phyloP scores from a whole-genome alignment of 2,888 invertebrate species.

The Hylaea fasciaria region DNA sequence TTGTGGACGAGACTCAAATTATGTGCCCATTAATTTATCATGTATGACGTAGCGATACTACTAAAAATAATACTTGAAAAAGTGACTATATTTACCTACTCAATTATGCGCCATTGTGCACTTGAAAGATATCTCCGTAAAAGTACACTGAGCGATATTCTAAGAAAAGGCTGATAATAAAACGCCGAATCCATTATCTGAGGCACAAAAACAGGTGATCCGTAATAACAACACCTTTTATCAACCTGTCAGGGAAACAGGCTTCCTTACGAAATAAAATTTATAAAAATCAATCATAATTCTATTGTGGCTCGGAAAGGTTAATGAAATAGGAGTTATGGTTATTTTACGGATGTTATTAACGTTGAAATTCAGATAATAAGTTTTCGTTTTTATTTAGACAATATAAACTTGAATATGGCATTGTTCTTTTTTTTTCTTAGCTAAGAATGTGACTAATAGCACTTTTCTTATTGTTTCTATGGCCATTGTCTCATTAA shows the following conservation, averaged over 20 bases:
- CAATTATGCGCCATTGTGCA: too few species aligned
- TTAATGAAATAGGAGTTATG: slow-evolving; percentile 13
- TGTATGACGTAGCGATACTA: too few species aligned
- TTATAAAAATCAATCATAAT: slow-evolving; percentile 24
- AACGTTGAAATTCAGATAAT: background rate
- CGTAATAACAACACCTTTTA: slow-evolving; percentile 20
- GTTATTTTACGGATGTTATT: slow-evolving; percentile 8
- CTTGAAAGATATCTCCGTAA: background rate
- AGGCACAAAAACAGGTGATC: slow-evolving; percentile 9
- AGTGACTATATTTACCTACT: too few species aligned
- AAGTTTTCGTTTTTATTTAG: background rate
- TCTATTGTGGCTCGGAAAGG: slow-evolving; percentile 5
- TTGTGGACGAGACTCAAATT: too few species aligned
- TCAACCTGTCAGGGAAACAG: slow-evolving; percentile 22
- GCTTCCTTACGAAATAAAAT: slow-evolving; percentile 17
- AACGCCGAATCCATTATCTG: background rate
- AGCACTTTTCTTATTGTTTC: too few species aligned
- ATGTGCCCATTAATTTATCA: too few species aligned
- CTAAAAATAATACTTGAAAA: too few species aligned
- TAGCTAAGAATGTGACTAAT: too few species aligned
- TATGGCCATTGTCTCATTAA: too few species aligned
- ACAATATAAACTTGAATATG: too few species aligned
- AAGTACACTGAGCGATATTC: background rate
- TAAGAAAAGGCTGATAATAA: slow-evolving; percentile 1
- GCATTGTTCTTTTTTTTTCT: too few species aligned